Evolutionary conservation across 1,140 invertebrate species (phyloP), one percentile per base, ranked within the genome.

Genomic region (Adoxophyes honmai): DNA sequence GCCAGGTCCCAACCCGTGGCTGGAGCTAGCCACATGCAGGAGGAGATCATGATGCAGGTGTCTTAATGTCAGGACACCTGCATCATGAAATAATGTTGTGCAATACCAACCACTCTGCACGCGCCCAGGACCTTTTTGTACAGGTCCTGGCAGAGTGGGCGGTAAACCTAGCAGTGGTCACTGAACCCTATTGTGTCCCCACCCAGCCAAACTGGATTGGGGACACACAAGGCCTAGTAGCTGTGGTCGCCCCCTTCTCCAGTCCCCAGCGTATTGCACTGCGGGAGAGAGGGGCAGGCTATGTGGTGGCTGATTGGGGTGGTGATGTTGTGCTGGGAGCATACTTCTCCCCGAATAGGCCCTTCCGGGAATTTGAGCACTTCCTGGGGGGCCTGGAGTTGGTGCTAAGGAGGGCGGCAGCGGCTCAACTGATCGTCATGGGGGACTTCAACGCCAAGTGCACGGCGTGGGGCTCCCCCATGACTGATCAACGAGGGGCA

Each of bases 381-480:
- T 64, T 57, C 42, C 13, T 66, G 11, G 34, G n/a, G 10, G 13
- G 8, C 9, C 6, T 68, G 8, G 51, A 7, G n/a, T 51, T 1
- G 10, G 9, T 38, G 14, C 14, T 57, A 8, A 14, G 35, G 2
- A 36, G 28, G 13, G 15, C 5, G 21, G 54, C 11, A 18, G 5
- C 2, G 0, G 4, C 16, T 0, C 52, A 42, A 0, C 53, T 68
- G n/a, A 1, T 64, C 0, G 28, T 64, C 0, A 3, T 35, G 8
- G 66, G 66, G 28, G 62, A 64, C 39, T 34, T 68, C 48, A 64
- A 68, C 34, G 66, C 66, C 15, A 68, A 68, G 15, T 59, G 54
- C 0, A 10, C 9, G 21, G 56, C 44, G 0, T 64, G 61, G 57
- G 62, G 59, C 1, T 59, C 38, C 4, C 51, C 53, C 6, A 35